A percentile compares a stretch with the other conserved stretches of the same genome.
These are phyloP conservation scores for Microcebus lehilahytsara DNA, from an alignment of 2,113 vertebrate genomes.

Conservation along the genomic window DNA sequence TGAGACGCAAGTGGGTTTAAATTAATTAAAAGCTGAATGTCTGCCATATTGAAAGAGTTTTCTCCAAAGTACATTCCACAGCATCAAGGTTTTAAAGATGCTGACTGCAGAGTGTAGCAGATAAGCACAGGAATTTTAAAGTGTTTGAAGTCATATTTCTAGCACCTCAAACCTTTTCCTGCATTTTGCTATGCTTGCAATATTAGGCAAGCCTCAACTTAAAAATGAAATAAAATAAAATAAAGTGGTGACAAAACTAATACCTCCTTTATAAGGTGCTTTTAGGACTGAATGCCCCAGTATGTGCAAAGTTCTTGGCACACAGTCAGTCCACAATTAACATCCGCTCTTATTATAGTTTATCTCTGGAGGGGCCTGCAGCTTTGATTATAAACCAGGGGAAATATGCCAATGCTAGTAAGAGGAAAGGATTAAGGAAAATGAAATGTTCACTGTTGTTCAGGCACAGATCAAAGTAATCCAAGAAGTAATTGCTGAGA, in stretches of 20 bases:
- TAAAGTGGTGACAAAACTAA: neutral
- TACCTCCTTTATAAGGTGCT: neutral
- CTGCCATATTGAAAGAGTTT: neutral
- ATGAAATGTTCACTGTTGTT: neutral
- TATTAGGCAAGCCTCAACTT: neutral
- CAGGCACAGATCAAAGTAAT: neutral
- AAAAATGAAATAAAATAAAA: too few relatives aligned
- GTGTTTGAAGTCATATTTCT: neutral
- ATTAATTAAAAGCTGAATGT: neutral
- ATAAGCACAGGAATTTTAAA: neutral
- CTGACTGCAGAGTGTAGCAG: neutral
- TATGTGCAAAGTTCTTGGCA: neutral
- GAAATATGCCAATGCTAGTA: neutral
- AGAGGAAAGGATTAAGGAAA: neutral
- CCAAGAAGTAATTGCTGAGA: neutral
- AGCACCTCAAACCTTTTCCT: neutral
- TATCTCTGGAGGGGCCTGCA: neutral
- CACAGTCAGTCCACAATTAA: neutral
- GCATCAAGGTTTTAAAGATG: neutral
- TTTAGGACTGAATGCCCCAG: neutral
- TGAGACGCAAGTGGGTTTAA: neutral
- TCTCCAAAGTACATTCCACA: neutral
- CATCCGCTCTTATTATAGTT: neutral
- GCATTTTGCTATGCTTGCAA: neutral
- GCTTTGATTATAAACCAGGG: neutral